These are phyloP conservation scores for Cephus pulcher DNA, from an alignment of 2,888 invertebrate genomes.

Conservation along the genomic window DNA sequence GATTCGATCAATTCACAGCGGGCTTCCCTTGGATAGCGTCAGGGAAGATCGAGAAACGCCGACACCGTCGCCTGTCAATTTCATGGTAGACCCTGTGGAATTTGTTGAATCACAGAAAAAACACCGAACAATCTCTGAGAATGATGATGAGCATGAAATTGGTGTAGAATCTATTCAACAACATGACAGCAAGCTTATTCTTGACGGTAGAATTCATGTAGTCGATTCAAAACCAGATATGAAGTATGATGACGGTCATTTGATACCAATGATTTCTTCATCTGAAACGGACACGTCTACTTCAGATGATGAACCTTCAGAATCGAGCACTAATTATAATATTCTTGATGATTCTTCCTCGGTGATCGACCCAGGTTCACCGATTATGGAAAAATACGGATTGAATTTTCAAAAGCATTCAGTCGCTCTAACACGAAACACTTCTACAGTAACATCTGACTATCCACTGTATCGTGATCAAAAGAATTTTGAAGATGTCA, in stretches of 20 bases:
- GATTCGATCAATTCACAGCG: conserved; percentile 71
- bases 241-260: conserved; percentile 33
- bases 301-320: conserved; percentile 49
- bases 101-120: neutral
- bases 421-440: neutral
- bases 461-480: neutral
- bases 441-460: neutral
- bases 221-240: conserved; percentile 11
- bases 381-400: conserved; percentile 2
- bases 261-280: conserved; percentile 55
- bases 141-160: conserved; percentile 20
- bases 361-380: conserved; percentile 32
- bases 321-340: conserved; percentile 58
- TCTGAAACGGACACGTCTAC: conserved; percentile 58
- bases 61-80: conserved; percentile 48
- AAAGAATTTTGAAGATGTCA: neutral
- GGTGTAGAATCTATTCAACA: neutral
- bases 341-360: conserved; percentile 51
- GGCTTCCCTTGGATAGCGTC: conserved; percentile 53
- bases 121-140: conserved; percentile 11
- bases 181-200: neutral
- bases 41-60: conserved; percentile 55
- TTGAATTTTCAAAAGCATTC: neutral
- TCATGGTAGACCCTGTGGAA: conserved; percentile 26
- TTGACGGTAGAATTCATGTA: neutral